Base-by-base conservation (phyloP, 53 echinoderm and acorn worm species). In the Crossaster papposus region DNA sequence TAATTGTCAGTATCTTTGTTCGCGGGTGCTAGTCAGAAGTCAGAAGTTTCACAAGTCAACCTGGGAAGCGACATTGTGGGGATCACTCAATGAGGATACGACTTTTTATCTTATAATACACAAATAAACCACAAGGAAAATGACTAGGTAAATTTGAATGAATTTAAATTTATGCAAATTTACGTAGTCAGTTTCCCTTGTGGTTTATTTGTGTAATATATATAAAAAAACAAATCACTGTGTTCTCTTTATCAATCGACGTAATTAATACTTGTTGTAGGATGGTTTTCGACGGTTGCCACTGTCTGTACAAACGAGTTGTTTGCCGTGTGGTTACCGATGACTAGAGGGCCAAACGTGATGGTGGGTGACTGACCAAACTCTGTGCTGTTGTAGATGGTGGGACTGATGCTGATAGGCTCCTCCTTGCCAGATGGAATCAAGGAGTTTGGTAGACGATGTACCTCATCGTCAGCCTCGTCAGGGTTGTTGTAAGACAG, bases 401-500 rank as follows among this genome's bases (percentile, higher is more conserved):
- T 54, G 3, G 87, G 85, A 51, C 11, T 54, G 34, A 77, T 76
- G 76, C 62, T 15, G n/a, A 87, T 77, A 20, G 87, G 87, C 10
- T 89, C 86, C 13, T 94, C 94, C 22, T 93, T 91, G 53, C 71
- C 83, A n/a, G 84, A 84, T 44, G 87, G 86, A 4, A 78, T 81
- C 81, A 89, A 94, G 7, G 91, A 79, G 65, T 74, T 85, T 0
- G 94, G 96, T 14, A 96, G 77, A 31, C 88, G 93, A 83, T 96
- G 96, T 0, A 89, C 73, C 72, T 96, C 96, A 70, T 94, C 96
- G 20, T 97, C 98, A 30, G 86, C 79, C 30, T 99, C 98, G 28
- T 99, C 99, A 29, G 92, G 99, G 22, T 93, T 91, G 72, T 91
- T 96, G 81, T 99, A 99, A 2, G 99, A 99, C 62, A 99, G 81